These are phyloP conservation scores for Iselma pallidipennis DNA, from an alignment of 2,888 invertebrate species.

Conservation along the genomic window DNA sequence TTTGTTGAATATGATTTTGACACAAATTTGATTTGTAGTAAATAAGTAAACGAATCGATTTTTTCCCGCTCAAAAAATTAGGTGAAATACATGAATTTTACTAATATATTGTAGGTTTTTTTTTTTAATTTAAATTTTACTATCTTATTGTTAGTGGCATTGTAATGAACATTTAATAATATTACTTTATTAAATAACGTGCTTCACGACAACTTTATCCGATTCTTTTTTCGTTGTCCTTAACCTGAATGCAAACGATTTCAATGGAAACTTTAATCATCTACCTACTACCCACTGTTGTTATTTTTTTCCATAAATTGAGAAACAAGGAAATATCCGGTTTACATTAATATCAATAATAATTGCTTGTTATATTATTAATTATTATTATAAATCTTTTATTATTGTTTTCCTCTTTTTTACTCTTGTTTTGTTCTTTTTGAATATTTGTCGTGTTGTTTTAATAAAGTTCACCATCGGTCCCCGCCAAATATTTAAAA, in stretches of 20 bases:
- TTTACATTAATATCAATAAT: too few relatives aligned
- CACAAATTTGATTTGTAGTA: too few relatives aligned
- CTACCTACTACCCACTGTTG: not conserved
- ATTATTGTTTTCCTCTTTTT: not conserved
- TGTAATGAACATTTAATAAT: too few relatives aligned
- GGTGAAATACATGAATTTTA: too few relatives aligned
- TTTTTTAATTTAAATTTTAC: too few relatives aligned
- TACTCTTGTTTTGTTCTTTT: not conserved
- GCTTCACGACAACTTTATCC: conserved; percentile 27
- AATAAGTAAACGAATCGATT: too few relatives aligned
- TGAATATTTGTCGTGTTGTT: not conserved
- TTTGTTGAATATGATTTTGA: too few relatives aligned
- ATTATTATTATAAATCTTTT: not conserved
- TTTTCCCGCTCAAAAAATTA: too few relatives aligned
- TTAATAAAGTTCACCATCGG: not conserved
- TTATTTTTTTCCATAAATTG: not conserved
- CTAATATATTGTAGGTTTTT: too few relatives aligned
- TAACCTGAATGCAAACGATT: conserved; percentile 36
- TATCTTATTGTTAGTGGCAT: too few relatives aligned
- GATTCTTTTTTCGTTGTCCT: conserved; percentile 32
- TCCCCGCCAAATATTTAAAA: conserved; percentile 3
- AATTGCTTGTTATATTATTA: not conserved
- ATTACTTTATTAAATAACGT: conserved; percentile 27
- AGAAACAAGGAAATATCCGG: conserved; percentile 5
- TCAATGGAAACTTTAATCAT: conserved; percentile 28